Percentiles rank a stretch among this genome's conserved stretches.
Conservation (phyloP, 92 coral and sea anemone genomes). For the Epizoanthus illoricatus region DNA sequence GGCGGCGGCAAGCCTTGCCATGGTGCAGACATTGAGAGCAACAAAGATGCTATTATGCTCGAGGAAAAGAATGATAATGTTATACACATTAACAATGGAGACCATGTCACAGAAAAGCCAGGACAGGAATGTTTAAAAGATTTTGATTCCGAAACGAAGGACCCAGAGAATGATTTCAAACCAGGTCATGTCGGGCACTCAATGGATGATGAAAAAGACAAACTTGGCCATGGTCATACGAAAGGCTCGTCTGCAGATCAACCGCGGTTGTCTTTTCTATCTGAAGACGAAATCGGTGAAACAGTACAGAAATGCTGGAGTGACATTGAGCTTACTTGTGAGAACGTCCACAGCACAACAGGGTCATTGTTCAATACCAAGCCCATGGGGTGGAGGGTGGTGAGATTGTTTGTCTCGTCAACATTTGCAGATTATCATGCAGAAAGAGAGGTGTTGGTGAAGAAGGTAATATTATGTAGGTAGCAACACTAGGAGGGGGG, state of each 20-base stretch:
- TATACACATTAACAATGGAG: background rate
- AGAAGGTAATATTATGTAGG: slow-evolving; percentile 47
- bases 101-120: background rate
- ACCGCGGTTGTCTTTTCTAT: slow-evolving; percentile 16
- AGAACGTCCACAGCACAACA: background rate
- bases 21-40: background rate
- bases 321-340: slow-evolving; percentile 54
- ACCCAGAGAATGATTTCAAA: background rate
- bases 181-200: background rate
- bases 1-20: background rate
- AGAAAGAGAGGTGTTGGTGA: slow-evolving; percentile 73
- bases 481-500: background rate
- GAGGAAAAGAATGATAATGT: background rate
- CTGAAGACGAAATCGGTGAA: slow-evolving; percentile 60
- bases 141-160: background rate
- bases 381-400: slow-evolving; percentile 71
- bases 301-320: slow-evolving; percentile 63
- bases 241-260: slow-evolving; percentile 14
- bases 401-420: slow-evolving; percentile 77
- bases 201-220: background rate
- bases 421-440: slow-evolving; percentile 85
- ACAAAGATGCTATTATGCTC: background rate
- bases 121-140: background rate
- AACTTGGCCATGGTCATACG: slow-evolving; percentile 17
- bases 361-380: background rate